A percentile compares a stretch with the other conserved stretches of the same genome.
These are phyloP conservation scores for Drosophila suzukii DNA, from an alignment of 1,140 invertebrate genomes.

Conservation along the genomic window DNA sequence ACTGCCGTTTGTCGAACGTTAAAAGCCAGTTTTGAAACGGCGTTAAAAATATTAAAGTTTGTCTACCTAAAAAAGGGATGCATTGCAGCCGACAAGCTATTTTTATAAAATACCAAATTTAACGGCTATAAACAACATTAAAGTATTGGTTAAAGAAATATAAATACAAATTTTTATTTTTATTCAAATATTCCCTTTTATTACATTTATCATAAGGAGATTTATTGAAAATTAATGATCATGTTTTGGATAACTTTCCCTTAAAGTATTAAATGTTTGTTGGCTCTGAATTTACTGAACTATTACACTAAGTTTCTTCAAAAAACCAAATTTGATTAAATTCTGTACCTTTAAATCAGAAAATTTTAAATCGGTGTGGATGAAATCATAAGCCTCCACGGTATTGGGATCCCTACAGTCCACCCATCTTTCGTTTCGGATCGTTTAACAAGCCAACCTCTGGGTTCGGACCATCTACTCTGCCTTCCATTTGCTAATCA, in stretches of 20 bases:
- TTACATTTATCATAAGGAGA: too few species aligned
- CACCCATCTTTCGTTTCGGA: not conserved
- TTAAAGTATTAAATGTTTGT: too few species aligned
- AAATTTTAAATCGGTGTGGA: too few species aligned
- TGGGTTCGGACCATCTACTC: slow-evolving; percentile 6
- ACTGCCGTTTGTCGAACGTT: slow-evolving; percentile 22
- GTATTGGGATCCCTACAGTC: not conserved
- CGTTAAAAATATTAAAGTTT: slow-evolving; percentile 22
- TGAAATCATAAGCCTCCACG: not conserved
- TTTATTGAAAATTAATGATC: too few species aligned
- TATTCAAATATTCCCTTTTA: too few species aligned
- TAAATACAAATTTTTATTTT: too few species aligned
- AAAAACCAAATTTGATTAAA: too few species aligned
- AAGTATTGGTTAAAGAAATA: not conserved
- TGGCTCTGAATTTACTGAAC: too few species aligned
- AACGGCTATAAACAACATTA: not conserved
- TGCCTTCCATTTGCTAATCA: slow-evolving; percentile 56
- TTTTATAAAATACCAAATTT: not conserved
- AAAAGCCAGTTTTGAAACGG: slow-evolving; percentile 28
- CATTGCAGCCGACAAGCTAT: not conserved
- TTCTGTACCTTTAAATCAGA: too few species aligned
- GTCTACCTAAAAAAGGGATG: not conserved
- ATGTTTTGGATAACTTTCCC: too few species aligned
- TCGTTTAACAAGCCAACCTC: slow-evolving; percentile 9
- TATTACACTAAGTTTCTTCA: too few species aligned